These are phyloP conservation scores for Chloroclystis v-ata DNA, from an alignment of 2,888 invertebrate genomes.

Conservation along the genomic window DNA sequence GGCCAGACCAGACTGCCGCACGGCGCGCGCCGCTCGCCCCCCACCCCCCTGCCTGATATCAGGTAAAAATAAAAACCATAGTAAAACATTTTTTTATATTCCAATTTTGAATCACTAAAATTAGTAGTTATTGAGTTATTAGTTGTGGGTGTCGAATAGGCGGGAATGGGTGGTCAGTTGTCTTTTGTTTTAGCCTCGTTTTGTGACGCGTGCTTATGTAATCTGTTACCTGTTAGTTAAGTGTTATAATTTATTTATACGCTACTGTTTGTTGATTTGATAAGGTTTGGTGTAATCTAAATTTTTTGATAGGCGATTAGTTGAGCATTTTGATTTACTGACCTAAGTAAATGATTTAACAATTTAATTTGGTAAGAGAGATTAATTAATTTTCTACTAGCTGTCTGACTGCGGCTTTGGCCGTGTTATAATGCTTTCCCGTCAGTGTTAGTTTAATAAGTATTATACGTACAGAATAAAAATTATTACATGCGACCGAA, in stretches of 20 bases:
- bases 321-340: neutral
- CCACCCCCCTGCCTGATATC: slow-evolving; percentile 52
- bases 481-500: too few relatives aligned
- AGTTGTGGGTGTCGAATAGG: slow-evolving; percentile 16
- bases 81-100: slow-evolving; percentile 35
- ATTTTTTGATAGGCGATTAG: neutral
- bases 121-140: slow-evolving; percentile 20
- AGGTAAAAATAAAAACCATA: slow-evolving; percentile 65
- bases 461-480: too few relatives aligned
- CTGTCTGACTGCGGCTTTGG: too few relatives aligned
- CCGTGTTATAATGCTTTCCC: too few relatives aligned
- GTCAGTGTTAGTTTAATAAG: too few relatives aligned
- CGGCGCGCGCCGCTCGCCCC: slow-evolving; percentile 53
- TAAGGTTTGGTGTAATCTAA: too few relatives aligned
- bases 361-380: neutral
- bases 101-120: slow-evolving; percentile 27
- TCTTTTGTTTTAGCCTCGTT: slow-evolving; percentile 23
- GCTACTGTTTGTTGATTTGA: slow-evolving; percentile 2
- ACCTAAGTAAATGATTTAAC: neutral
- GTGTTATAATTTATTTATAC: neutral
- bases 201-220: slow-evolving; percentile 21
- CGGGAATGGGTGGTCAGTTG: slow-evolving; percentile 29
- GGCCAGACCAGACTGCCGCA: slow-evolving; percentile 65
- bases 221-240: neutral
- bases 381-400: too few relatives aligned